phyloP scores from a whole-genome alignment of 2,888 invertebrate species.

The Frankliniella intonsa region DNA sequence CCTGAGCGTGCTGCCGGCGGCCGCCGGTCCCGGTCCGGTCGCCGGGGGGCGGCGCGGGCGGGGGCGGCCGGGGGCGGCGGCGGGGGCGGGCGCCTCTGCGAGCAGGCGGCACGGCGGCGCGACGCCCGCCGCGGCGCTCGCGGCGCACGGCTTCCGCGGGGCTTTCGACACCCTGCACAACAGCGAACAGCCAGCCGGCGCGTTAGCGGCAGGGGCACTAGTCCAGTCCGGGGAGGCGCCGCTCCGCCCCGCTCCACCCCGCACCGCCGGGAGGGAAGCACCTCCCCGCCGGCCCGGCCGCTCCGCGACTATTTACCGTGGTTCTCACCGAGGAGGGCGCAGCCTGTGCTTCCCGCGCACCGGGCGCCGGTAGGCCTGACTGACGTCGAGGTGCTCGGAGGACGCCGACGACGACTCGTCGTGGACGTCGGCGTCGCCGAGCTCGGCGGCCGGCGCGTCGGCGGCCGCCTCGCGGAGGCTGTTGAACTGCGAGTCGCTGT shows the following conservation, averaged over 20 bases:
- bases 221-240: not conserved
- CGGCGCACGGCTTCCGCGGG: too few species aligned
- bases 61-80: not conserved
- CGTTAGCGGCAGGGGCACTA: not conserved
- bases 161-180: not conserved
- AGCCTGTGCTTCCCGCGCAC: slow-evolving; percentile 4
- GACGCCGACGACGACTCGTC: not conserved
- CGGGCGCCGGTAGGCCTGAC: not conserved
- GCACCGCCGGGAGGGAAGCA: not conserved
- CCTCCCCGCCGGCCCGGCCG: not conserved
- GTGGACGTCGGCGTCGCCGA: not conserved
- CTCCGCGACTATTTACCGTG: not conserved
- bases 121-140: too few species aligned
- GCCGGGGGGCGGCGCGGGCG: not conserved
- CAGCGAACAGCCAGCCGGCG: not conserved
- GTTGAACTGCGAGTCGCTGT: slow-evolving; percentile 19
- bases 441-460: not conserved
- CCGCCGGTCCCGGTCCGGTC: not conserved
- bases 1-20: not conserved
- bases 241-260: not conserved
- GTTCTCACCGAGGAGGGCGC: slow-evolving; percentile 2
- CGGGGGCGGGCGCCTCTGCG: not conserved
- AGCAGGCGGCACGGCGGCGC: too few species aligned
- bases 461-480: not conserved
- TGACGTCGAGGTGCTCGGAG: not conserved